Conservation (phyloP, 37 sponge, comb jelly and placozoan genomes). For the Cliona cf. orientalis region DNA sequence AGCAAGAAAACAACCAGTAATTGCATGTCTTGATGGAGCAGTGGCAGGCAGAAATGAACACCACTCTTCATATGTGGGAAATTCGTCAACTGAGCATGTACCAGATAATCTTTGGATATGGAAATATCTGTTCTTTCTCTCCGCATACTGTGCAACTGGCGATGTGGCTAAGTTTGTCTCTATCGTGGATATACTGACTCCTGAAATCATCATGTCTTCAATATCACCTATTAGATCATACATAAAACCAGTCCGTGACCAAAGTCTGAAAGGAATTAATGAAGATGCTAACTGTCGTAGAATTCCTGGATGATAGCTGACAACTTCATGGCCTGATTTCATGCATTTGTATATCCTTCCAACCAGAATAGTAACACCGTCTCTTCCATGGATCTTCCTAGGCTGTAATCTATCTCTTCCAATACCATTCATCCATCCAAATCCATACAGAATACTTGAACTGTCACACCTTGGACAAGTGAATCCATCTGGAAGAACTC, state of each 20-base stretch:
- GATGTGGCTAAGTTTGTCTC: too few species aligned
- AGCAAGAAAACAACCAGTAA: background rate
- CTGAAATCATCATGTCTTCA: background rate
- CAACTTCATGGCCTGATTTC: background rate
- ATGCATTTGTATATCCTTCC: slow-evolving; percentile 2
- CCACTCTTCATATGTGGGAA: background rate
- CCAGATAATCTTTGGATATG: background rate
- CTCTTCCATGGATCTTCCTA: background rate
- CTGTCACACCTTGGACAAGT: background rate
- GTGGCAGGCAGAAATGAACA: background rate
- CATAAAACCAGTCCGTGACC: slow-evolving; percentile 32
- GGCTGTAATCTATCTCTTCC: background rate
- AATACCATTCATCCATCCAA: background rate
- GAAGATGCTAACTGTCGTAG: background rate
- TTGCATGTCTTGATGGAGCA: slow-evolving; percentile 12
- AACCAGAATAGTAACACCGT: background rate
- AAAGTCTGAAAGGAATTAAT: slow-evolving; percentile 17
- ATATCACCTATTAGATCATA: background rate
- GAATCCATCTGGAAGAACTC: background rate
- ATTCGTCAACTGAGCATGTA: background rate
- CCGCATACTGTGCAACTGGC: too few species aligned
- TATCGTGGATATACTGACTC: background rate
- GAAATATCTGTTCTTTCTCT: background rate
- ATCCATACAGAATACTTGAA: background rate
- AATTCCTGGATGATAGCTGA: slow-evolving; percentile 20